phyloP scores from a whole-genome alignment of 2,888 invertebrate genomes.

The Steromphala cineraria region DNA sequence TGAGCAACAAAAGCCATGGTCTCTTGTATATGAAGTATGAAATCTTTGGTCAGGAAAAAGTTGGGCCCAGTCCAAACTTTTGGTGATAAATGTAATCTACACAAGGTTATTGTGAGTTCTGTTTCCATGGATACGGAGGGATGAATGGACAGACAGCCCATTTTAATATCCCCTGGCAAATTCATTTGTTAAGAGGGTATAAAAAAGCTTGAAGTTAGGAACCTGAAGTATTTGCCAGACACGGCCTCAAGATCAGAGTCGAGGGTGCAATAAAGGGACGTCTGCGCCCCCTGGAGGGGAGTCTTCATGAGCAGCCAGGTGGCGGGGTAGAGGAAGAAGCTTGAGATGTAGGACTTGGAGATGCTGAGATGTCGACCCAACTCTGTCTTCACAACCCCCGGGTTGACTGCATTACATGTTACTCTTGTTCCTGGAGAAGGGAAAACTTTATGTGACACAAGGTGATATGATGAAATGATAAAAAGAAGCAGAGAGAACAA shows the following conservation, averaged over 20 bases:
- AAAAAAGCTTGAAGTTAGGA: background rate
- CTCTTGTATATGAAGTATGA: no score
- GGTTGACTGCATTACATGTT: slow-evolving; percentile 62
- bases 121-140: no score
- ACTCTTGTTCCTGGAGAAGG: slow-evolving; percentile 62
- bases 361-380: slow-evolving; percentile 53
- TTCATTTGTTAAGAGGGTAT: no score
- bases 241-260: slow-evolving; percentile 53
- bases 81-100: no score
- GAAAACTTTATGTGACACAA: background rate
- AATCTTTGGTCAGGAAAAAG: no score
- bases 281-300: slow-evolving; percentile 67
- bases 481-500: no score
- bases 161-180: no score
- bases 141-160: no score
- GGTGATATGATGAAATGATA: background rate
- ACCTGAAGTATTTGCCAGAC: slow-evolving; percentile 68
- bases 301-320: slow-evolving; percentile 57
- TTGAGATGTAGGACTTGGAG: slow-evolving; percentile 51
- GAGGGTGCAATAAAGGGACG: slow-evolving; percentile 62
- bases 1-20: no score
- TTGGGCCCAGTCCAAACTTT: no score
- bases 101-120: no score
- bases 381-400: slow-evolving; percentile 57
- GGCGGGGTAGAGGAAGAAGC: slow-evolving; percentile 53